Evolutionary conservation across 2,113 vertebrate genomes (phyloP).

Genomic region (Melanotaenia duboulayi): DNA sequence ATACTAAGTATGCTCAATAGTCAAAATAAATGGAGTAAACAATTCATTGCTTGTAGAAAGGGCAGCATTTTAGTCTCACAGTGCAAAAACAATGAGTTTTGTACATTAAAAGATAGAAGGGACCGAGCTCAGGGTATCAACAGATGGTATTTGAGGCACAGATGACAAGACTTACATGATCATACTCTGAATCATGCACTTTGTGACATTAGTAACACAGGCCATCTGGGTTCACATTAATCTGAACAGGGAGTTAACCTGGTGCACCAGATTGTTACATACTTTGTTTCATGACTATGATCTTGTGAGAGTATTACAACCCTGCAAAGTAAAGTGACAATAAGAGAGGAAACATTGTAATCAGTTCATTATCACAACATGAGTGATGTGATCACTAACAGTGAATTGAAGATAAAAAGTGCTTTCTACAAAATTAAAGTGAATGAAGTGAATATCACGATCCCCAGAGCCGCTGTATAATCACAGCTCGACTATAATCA

Average conservation of each 20-base stretch:
- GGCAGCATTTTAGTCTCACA: not conserved
- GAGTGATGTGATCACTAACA: not conserved
- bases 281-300: not conserved
- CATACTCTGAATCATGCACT: not conserved
- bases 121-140: not conserved
- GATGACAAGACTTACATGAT: not conserved
- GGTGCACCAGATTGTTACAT: not conserved
- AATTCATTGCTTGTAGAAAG: not conserved
- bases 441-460: not conserved
- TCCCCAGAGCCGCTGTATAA: not conserved
- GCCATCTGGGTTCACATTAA: not conserved
- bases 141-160: not conserved
- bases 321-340: not conserved
- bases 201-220: not conserved
- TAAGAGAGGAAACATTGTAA: not conserved
- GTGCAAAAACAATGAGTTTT: not conserved
- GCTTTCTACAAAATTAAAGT: not conserved
- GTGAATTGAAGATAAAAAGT: not conserved
- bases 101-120: not conserved
- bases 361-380: not conserved
- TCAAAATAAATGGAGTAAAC: not conserved
- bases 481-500: conserved; percentile 11
- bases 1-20: not conserved
- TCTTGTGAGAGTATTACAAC: not conserved
- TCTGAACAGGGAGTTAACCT: not conserved